These are phyloP conservation scores for Drosophila lacertosa DNA, from an alignment of 1,140 invertebrate species.

Conservation along the genomic window DNA sequence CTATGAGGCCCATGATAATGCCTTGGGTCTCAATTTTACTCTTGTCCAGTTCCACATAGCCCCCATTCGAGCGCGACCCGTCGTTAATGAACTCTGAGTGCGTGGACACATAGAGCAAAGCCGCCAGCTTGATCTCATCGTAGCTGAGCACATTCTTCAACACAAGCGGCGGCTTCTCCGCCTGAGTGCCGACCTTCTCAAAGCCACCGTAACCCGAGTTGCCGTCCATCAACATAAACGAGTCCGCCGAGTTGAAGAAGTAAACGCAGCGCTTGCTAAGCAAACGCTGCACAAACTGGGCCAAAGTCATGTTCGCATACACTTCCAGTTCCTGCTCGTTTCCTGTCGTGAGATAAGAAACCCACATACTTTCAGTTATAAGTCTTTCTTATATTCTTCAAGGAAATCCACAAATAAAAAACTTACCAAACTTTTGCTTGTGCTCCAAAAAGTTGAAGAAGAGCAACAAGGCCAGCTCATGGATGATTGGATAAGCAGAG, in stretches of 20 bases:
- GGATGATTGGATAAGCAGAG: constrained; percentile 75
- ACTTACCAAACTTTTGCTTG: constrained; percentile 66
- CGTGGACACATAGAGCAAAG: constrained; percentile 86
- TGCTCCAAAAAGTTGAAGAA: constrained; percentile 71
- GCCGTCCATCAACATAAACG: constrained; percentile 41
- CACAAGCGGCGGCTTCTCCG: constrained; percentile 42
- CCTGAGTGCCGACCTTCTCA: constrained; percentile 46
- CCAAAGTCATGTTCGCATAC: constrained; percentile 45
- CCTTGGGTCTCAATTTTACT: constrained; percentile 66
- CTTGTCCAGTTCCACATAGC: constrained; percentile 76
- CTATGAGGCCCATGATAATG: constrained; percentile 84
- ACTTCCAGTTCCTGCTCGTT: constrained; percentile 37
- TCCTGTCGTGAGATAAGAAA: constrained; percentile 23
- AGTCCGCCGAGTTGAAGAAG: constrained; percentile 38
- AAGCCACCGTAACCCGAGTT: constrained; percentile 42
- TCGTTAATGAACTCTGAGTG: constrained; percentile 88
- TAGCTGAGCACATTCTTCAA: constrained; percentile 67
- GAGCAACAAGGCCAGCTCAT: constrained; percentile 58
- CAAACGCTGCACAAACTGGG: constrained; percentile 64
- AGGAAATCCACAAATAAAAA: neutral
- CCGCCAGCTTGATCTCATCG: constrained; percentile 84
- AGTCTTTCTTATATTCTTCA: no score
- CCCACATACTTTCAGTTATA: no score
- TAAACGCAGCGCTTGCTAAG: constrained; percentile 63
- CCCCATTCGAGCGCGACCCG: constrained; percentile 86